A percentile compares a stretch with the other conserved stretches of the same genome.
phyloP scores from a whole-genome alignment of 2,888 invertebrate species.

The Cantharis rufa region DNA sequence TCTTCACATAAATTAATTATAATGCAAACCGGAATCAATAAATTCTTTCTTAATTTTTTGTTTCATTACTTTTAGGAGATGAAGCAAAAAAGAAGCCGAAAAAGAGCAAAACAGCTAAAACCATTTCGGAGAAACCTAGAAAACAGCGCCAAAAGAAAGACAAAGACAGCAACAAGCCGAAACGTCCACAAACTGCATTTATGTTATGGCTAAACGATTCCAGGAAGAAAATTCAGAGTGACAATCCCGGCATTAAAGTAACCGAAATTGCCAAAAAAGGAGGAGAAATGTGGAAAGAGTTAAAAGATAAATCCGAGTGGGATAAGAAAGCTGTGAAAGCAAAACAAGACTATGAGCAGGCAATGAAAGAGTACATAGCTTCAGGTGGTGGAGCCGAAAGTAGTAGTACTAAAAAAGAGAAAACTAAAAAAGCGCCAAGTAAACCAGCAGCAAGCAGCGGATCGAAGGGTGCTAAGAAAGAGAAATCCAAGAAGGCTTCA shows the following conservation, averaged over 20 bases:
- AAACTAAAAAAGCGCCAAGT: constrained; percentile 47
- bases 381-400: constrained; percentile 60
- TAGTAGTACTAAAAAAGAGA: constrained; percentile 50
- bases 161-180: constrained; percentile 87
- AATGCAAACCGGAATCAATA: too few species aligned
- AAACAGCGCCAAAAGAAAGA: constrained; percentile 73
- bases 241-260: constrained; percentile 87
- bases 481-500: constrained; percentile 10
- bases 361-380: constrained; percentile 80
- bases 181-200: constrained; percentile 87
- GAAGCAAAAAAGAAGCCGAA: constrained; percentile 61
- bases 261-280: constrained; percentile 93
- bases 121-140: constrained; percentile 68
- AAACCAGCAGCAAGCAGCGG: background rate
- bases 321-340: constrained; percentile 82
- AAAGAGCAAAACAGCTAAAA: constrained; percentile 59
- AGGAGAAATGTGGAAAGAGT: constrained; percentile 91
- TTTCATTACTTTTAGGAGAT: constrained; percentile 51
- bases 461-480: background rate
- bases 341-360: constrained; percentile 83
- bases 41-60: too few species aligned
- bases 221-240: constrained; percentile 81
- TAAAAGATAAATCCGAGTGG: constrained; percentile 89
- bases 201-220: constrained; percentile 93
- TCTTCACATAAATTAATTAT: too few species aligned